Conservation (phyloP, 1,140 invertebrate genomes). For the Cyclina sinensis region DNA sequence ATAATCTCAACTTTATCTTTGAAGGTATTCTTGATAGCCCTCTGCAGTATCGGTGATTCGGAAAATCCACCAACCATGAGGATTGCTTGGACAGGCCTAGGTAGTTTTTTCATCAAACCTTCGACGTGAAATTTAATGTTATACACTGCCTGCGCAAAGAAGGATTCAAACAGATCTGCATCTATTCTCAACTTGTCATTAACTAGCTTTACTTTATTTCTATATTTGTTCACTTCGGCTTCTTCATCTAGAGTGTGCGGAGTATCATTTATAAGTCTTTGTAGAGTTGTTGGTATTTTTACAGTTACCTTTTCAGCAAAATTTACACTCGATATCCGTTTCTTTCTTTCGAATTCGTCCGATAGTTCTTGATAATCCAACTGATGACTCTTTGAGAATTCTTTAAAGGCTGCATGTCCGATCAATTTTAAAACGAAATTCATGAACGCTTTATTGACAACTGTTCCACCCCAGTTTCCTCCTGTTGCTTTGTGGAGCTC, state of each 20-base stretch:
- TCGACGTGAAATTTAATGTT: background rate
- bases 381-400: background rate
- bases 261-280: background rate
- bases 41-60: conserved; percentile 47
- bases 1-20: background rate
- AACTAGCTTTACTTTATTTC: background rate
- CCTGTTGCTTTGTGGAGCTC: conserved; percentile 64
- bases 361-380: conserved; percentile 12
- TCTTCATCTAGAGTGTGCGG: background rate
- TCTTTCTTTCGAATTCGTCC: conserved; percentile 45
- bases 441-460: conserved; percentile 35
- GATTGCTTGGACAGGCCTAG: background rate
- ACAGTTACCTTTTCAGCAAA: background rate
- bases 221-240: background rate
- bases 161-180: background rate
- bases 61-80: conserved; percentile 63
- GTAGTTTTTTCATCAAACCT: background rate
- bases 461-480: conserved; percentile 66
- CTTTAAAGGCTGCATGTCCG: background rate
- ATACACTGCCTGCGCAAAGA: background rate
- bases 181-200: conserved; percentile 12
- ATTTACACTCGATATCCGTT: background rate
- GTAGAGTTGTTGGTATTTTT: background rate
- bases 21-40: conserved; percentile 5
- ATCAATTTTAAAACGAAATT: background rate